phyloP scores from a whole-genome alignment of 2,888 invertebrate genomes.

The Cataglyphis rosenhaueri region DNA sequence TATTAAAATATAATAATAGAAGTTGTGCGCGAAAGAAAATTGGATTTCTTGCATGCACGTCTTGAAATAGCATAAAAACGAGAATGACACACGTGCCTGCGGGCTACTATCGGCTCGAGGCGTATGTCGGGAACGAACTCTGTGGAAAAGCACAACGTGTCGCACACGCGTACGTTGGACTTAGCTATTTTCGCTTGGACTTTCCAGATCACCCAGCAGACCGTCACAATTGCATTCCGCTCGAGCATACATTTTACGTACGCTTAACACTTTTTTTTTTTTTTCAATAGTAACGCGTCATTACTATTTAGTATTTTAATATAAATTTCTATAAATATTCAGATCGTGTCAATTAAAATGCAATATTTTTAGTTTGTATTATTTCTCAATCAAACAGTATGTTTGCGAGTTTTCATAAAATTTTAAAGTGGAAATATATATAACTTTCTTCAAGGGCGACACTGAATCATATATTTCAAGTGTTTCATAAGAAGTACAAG shows the following conservation, averaged over 20 bases:
- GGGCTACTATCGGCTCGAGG: conserved; percentile 38
- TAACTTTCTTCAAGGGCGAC: neutral
- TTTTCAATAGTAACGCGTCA: neutral
- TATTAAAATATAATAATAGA: conserved; percentile 47
- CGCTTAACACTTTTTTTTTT: conserved; percentile 7
- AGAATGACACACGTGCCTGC: conserved; percentile 51
- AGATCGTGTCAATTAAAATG: neutral
- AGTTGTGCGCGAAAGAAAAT: conserved; percentile 47
- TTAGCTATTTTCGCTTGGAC: conserved; percentile 71
- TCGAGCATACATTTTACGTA: conserved; percentile 35
- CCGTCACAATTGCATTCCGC: conserved; percentile 65
- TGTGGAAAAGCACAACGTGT: conserved; percentile 61
- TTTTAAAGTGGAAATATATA: conserved; percentile 3
- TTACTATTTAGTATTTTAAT: neutral
- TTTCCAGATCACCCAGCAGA: conserved; percentile 65
- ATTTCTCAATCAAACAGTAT: neutral
- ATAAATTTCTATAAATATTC: neutral
- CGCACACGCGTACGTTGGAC: conserved; percentile 54
- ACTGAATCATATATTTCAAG: conserved; percentile 42
- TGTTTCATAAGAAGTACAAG: conserved; percentile 58
- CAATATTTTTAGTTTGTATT: neutral
- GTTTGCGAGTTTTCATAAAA: neutral
- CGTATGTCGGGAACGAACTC: conserved; percentile 48
- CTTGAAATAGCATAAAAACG: conserved; percentile 43
- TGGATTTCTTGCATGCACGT: conserved; percentile 50